These are phyloP conservation scores for Anas flavirostris DNA, from an alignment of 2,797 vertebrate genomes.

Conservation along the genomic window DNA sequence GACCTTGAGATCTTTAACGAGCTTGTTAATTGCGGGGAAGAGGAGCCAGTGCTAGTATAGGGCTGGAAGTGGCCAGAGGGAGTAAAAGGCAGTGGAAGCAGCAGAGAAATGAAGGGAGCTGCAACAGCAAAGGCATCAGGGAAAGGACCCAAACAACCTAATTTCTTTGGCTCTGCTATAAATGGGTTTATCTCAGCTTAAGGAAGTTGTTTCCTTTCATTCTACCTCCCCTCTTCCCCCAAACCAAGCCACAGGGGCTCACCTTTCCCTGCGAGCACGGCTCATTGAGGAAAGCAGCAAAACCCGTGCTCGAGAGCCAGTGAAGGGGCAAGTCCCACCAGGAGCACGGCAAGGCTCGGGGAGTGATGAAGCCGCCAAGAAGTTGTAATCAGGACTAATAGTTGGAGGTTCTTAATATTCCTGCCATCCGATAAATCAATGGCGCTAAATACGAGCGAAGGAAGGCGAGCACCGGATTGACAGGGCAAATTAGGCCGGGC, in stretches of 20 bases:
- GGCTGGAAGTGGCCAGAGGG: not conserved
- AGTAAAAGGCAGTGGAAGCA: not conserved
- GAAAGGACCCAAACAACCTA: not conserved
- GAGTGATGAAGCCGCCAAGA: constrained; percentile 52
- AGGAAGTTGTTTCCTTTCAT: not conserved
- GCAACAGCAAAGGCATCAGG: not conserved
- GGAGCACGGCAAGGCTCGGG: not conserved
- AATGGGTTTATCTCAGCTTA: not conserved
- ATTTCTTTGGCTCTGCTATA: not conserved
- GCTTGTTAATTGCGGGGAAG: not conserved
- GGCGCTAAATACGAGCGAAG: not conserved
- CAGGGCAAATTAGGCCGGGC: constrained; percentile 27
- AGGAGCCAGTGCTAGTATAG: not conserved
- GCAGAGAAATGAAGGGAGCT: not conserved
- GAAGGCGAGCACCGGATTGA: constrained; percentile 20
- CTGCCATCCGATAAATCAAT: constrained; percentile 53
- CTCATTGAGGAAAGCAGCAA: accelerated
- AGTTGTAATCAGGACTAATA: constrained; percentile 54
- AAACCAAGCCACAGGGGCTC: not conserved
- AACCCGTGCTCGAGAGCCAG: not conserved
- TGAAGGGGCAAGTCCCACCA: accelerated
- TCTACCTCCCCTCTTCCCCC: accelerated
- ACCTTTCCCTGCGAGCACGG: not conserved
- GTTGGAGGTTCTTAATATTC: constrained; percentile 59
- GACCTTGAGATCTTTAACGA: not conserved